Base-by-base conservation (phyloP, 2,888 invertebrate genomes). In the Torymus texanus region DNA sequence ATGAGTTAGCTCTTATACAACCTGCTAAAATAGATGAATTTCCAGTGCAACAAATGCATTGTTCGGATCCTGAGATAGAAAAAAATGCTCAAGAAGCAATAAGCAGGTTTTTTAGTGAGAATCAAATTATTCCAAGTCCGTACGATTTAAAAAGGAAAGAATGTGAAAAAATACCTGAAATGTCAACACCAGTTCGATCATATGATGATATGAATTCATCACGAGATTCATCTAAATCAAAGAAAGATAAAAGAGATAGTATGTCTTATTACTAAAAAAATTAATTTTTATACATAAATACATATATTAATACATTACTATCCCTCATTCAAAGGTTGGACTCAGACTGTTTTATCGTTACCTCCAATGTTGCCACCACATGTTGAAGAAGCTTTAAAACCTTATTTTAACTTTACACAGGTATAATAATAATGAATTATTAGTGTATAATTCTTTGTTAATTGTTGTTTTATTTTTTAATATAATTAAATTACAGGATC, bases 21-120 rank as follows among this genome's bases (percentile, higher is more conserved):
- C 95, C 95, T 24, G 94, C 93, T 1, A 93, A 94, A 83, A 94
- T 95, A 78, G 94, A 94, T 82, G 94, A 92, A 84, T 89, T 91
- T 71, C 93, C 93, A 71, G 91, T 92, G 73, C 93, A 93, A 83
- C 94, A 94, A 85, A 92, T 93, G 84, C 91, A 93, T 0, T 91
- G 92, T 0, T 92, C 92, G 21, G 95, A 95, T 87, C 93, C 94
- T 11, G 92, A 92, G 51, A 87, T 93, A 18, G 95, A 95, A 86
- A 91, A 91, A 75, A 91, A 92, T 67, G 94, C 94, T 4, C 94
- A 94, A 87, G 93, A 94, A 84, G 94, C 93, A 68, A 95, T 94
- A 62, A 93, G 94, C 81, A 92, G 90, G 83, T 93, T 93, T 86
- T 93, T 93, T 85, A 92, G 91, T 11, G 91, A 92, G 65, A 89